Evolutionary conservation across 2,888 invertebrate genomes (phyloP), one percentile per base, ranked within the genome.

Genomic region (Choreutis nemorana): DNA sequence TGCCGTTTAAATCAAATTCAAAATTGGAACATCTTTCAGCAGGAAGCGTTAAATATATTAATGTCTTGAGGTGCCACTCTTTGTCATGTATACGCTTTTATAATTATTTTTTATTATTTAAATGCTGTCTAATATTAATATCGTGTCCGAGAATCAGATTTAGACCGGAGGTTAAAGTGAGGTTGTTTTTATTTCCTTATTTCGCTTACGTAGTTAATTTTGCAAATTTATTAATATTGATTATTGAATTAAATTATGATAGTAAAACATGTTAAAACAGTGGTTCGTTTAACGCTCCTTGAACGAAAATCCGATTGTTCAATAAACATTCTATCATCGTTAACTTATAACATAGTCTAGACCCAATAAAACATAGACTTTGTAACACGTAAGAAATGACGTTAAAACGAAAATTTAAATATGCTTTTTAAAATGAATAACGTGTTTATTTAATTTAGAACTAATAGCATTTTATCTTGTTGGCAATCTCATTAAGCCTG

Each of bases 1-100:
- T 45, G 45, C 57, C 51, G 53, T 62, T 63, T 75, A 73, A 71
- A 77, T 77, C 71, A 75, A 68, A 75, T 59, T 64, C 62, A 68
- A 68, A 77, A 77, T 73, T 77, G 67, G 72, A 66, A 65, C 71
- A 66, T 67, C 70, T 66, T 72, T 70, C 67, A 63, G 50, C 67
- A 59, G 72, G 72, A 72, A 66, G 63, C 61, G 58, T 60, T 58
- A 55, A 70, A 73, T 71, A 62, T 67, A 65, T 65, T 64, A 62
- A 55, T 56, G 61, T 63, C 62, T 48, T 50, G 32, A 18, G 55
- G 56, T 51, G 47, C 50, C 47, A 45, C 35, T 42, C 48, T 55
- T 50, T 58, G 57, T 60, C 51, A 51, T 48, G 44, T 42, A 45
- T 42, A 42, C 47, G 40, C 42, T 50, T 49, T 44, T 48, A 46